Conservation (phyloP, 2,797 vertebrate species). For the Lacerta bilineata region DNA sequence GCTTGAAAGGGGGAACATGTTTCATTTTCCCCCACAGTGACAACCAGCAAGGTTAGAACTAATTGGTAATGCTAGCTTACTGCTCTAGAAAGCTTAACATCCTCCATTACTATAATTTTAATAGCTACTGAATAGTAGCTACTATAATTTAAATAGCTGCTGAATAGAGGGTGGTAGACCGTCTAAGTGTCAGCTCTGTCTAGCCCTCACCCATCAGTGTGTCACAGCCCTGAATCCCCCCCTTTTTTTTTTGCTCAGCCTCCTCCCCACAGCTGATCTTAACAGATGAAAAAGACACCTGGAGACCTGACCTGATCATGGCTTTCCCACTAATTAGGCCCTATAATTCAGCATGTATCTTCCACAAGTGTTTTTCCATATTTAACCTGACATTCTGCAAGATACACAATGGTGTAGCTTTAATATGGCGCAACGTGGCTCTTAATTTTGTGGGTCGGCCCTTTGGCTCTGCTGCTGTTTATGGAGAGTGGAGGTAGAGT, state of each 20-base stretch:
- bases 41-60: neutral
- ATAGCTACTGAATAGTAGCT: neutral
- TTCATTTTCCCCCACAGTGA: constrained; percentile 34
- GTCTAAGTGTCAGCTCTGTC: neutral
- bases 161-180: neutral
- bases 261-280: neutral
- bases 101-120: neutral
- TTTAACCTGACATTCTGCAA: neutral
- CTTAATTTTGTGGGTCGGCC: neutral
- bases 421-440: neutral
- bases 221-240: neutral
- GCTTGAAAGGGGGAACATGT: constrained; percentile 11
- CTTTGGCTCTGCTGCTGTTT: neutral
- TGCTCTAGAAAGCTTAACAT: neutral
- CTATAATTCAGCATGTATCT: neutral
- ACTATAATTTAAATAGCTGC: neutral
- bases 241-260: neutral
- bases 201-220: neutral
- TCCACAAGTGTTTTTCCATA: neutral
- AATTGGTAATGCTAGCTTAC: neutral
- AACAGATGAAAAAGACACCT: neutral
- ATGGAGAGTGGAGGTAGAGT: neutral
- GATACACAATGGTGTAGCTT: neutral
- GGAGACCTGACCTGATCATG: neutral
- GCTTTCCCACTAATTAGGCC: neutral